phyloP scores from a whole-genome alignment of 2,113 vertebrate genomes.

The Tympanuchus pallidicinctus region DNA sequence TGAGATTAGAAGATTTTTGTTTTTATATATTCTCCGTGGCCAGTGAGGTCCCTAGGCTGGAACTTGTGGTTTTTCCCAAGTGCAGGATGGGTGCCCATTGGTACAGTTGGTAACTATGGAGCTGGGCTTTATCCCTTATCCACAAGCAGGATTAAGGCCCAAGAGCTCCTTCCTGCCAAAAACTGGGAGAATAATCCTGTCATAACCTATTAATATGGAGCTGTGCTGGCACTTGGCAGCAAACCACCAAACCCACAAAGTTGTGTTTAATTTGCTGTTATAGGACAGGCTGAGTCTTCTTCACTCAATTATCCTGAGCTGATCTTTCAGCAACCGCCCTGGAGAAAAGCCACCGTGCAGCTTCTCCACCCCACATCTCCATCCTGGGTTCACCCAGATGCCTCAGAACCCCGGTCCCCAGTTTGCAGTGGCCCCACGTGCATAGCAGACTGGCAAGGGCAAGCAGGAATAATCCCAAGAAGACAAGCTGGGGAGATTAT shows the following conservation, averaged over 20 bases:
- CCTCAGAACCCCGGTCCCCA: background rate
- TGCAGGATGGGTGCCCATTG: rapidly evolving
- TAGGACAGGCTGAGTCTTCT: constrained; percentile 53
- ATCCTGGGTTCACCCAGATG: background rate
- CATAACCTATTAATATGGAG: constrained; percentile 76
- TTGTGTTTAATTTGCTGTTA: constrained; percentile 76
- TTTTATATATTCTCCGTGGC: background rate
- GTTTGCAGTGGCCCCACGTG: background rate
- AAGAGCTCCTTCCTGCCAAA: constrained; percentile 73
- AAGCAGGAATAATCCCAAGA: background rate
- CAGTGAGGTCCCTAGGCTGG: background rate
- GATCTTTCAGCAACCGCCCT: background rate
- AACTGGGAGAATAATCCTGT: constrained; percentile 72
- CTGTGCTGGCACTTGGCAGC: constrained; percentile 71
- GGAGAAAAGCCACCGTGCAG: background rate
- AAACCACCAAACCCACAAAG: constrained; percentile 73
- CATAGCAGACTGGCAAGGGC: background rate
- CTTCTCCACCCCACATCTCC: background rate
- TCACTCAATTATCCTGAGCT: background rate
- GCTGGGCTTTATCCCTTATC: constrained; percentile 22
- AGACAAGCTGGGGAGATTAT: background rate
- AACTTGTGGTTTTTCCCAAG: constrained; percentile 26
- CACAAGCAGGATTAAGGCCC: constrained; percentile 60
- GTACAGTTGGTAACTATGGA: background rate
- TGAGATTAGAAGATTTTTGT: background rate